Base-by-base conservation (phyloP, 2,797 vertebrate species). In the Borostomias antarcticus region DNA sequence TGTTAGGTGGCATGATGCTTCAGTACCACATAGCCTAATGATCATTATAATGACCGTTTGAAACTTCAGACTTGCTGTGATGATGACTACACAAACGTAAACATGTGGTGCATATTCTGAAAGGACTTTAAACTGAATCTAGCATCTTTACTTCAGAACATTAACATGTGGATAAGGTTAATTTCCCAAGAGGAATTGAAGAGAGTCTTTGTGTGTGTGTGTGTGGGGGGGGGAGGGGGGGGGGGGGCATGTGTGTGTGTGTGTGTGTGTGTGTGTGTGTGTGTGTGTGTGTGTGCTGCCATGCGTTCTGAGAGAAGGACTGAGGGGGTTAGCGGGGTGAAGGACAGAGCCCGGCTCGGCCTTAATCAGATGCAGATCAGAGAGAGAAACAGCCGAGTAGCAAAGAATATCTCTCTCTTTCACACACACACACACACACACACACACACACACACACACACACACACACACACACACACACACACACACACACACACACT, bases 351-450 rank as follows among this genome's bases (percentile, higher is more conserved):
- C 91, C 17, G 3, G 54, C 30, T 89, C 90, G 83, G 86, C 87
- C 91, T 93, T 95, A 95, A 94, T 95, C 93, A 95, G 92, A 94
- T 94, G 93, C 93, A 94, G 93, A 95, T 94, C 92, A 94, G 91
- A 89, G 21, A 43, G 33, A 93, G 91, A 92, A 93, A 92, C 94
- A 94, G 92, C 91, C 85, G 93, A 94, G 92, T 93, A 94, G 94
- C 93, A 95, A 93, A 94, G 93, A 90, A 19, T 62, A 40, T 79
- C 85, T 86, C 88, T 86, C 89, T 30, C 17, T 3, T 15, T n/a
- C 17, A 30, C 23, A 43, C 4, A 43, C 13, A 26, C 5, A 59
- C 19, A 25, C 9, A 23, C 15, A n/a, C 1, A 58, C 3, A 26
- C 17, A 62, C 29, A 35, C 0, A 8, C 11, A 51, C 30, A 51